Evolutionary conservation across 92 coral and sea anemone species (phyloP).

Genomic region (Chrysogorgia sp.): DNA sequence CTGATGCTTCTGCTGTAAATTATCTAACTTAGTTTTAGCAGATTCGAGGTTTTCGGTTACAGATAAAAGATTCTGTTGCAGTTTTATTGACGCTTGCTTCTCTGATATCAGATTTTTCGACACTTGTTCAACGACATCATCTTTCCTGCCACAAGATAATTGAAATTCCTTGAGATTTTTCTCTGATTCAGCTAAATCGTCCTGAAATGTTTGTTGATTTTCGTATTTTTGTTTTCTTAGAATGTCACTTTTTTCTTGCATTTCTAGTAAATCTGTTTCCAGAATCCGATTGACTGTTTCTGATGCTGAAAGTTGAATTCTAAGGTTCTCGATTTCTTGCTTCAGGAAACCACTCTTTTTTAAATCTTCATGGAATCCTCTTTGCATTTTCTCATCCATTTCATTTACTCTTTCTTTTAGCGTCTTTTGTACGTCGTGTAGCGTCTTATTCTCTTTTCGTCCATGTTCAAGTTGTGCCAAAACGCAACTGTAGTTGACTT

Average conservation of each 20-base stretch:
- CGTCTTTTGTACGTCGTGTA: background rate
- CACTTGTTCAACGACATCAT: background rate
- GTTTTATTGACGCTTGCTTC: background rate
- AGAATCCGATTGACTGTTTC: constrained; percentile 1
- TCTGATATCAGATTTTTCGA: background rate
- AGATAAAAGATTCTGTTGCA: background rate
- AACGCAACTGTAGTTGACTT: background rate
- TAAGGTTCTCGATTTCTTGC: constrained; percentile 11
- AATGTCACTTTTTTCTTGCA: constrained; percentile 4
- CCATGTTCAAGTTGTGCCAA: constrained; percentile 2
- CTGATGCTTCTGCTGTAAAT: background rate
- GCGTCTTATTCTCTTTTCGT: constrained; percentile 6
- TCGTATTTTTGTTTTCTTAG: constrained; percentile 11
- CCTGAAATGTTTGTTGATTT: background rate
- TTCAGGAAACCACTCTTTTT: background rate
- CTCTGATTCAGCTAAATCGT: background rate
- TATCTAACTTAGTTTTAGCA: background rate
- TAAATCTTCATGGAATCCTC: background rate
- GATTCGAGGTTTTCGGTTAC: background rate
- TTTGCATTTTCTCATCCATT: background rate
- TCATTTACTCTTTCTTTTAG: background rate
- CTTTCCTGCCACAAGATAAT: constrained; percentile 6
- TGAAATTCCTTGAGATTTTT: background rate
- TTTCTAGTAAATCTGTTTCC: background rate
- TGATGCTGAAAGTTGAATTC: constrained; percentile 3